Conservation (phyloP, 92 coral and sea anemone genomes). For the Phenganax subtilis region DNA sequence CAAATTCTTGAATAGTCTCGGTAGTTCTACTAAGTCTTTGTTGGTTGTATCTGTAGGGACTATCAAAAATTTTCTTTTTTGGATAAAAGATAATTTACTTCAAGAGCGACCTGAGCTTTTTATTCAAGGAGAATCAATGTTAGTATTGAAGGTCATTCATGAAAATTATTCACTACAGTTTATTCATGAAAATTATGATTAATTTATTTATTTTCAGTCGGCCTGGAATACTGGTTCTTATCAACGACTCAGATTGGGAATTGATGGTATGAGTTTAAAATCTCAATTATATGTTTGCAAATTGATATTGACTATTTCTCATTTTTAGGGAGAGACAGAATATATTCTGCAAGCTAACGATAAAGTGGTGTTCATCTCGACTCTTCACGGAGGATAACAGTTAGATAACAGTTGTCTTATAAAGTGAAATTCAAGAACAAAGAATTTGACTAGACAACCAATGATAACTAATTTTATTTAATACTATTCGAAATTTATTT, state of each 20-base stretch:
- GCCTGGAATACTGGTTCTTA: conserved; percentile 90
- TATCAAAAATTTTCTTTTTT: conserved; percentile 60
- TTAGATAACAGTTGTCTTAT: neutral
- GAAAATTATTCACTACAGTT: too few species aligned
- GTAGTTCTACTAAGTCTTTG: neutral
- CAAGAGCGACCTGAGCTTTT: conserved; percentile 96
- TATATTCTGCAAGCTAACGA: conserved; percentile 81
- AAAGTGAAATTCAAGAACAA: neutral
- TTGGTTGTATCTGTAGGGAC: conserved; percentile 60
- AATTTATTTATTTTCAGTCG: conserved; percentile 49
- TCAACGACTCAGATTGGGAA: conserved; percentile 97
- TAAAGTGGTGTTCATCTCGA: conserved; percentile 79
- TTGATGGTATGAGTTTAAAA: conserved; percentile 57
- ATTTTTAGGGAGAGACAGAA: conserved; percentile 78
- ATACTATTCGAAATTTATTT: neutral
- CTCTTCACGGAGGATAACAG: conserved; percentile 85
- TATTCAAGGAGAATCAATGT: conserved; percentile 89
- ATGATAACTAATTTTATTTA: neutral
- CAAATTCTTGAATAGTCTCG: neutral
- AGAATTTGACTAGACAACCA: neutral
- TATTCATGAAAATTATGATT: too few species aligned
- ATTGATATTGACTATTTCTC: conserved; percentile 7
- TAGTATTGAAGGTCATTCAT: conserved; percentile 24
- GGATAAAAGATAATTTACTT: conserved; percentile 88
- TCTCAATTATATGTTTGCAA: too few species aligned